phyloP scores from a whole-genome alignment of 1,140 invertebrate species.

The Conopomorpha cramerella region DNA sequence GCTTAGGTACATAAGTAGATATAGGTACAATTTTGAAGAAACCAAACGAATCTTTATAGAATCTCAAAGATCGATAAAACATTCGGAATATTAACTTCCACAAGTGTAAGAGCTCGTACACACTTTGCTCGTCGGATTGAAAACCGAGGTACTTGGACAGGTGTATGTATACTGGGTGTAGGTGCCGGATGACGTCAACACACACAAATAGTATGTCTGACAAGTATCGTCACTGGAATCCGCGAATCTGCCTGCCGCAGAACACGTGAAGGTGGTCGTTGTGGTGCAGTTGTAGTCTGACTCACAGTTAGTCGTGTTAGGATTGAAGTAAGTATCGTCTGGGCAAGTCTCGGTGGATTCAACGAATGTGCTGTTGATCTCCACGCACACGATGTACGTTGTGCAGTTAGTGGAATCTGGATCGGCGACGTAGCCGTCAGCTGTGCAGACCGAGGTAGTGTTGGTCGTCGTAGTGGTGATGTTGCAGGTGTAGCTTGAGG shows the following conservation, averaged over 20 bases:
- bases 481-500: conserved; percentile 18
- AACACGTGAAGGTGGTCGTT: conserved; percentile 2
- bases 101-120: conserved; percentile 19
- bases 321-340: conserved; percentile 15
- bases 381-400: conserved; percentile 20
- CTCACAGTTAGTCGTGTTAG: conserved; percentile 25
- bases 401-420: conserved; percentile 19
- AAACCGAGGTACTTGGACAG: conserved; percentile 17
- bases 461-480: conserved; percentile 8
- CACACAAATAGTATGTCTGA: conserved; percentile 24
- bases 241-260: conserved; percentile 19
- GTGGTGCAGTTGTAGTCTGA: conserved; percentile 16
- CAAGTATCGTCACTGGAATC: conserved; percentile 18
- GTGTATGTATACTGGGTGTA: conserved; percentile 17
- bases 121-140: conserved; percentile 10
- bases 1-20: too few relatives aligned
- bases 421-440: conserved; percentile 21
- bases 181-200: conserved; percentile 12
- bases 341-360: conserved; percentile 18
- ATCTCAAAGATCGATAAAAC: too few relatives aligned
- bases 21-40: too few relatives aligned
- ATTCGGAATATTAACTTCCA: conserved; percentile 2
- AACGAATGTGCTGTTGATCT: conserved; percentile 14
- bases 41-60: too few relatives aligned
- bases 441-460: conserved; percentile 15